Base-by-base conservation (phyloP, 1,140 invertebrate species). In the Campoletis sonorensis region DNA sequence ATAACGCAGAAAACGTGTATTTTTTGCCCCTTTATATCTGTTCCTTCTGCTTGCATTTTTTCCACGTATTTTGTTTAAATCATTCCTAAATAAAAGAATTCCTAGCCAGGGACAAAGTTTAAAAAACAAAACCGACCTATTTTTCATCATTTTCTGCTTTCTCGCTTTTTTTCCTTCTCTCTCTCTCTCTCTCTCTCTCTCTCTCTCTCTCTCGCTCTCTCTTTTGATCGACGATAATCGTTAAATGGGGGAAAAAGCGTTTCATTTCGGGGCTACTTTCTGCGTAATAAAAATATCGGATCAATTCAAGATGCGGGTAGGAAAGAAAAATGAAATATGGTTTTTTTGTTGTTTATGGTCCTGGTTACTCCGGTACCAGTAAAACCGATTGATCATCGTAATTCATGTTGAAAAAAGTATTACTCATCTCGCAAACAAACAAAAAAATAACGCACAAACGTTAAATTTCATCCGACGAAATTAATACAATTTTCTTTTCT, bases 351-450 rank as follows among this genome's bases (percentile, higher is more conserved):
- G n/a, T n/a, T n/a, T n/a, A 18, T 71, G 30, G 33, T 40, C 33
- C 68, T 71, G 68, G 68, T 37, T 71, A 71, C 68, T 71, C 33
- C 68, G 33, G 68, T 30, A 71, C 68, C 68, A 71, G 68, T 71
- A 21, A 71, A 71, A 30, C 68, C 33, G 30, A 30, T 40, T 40
- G 33, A 58, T 58, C 16, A 23, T 58, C 54, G 13, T 58, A 5
- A 21, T 58, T 58, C 21, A 58, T 58, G 2, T n/a, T 21, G 0
- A 58, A 58, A 23, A 58, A 4, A 58, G 5, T 58, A 58, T n/a
- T 7, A 21, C 21, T 58, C 13, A 23, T 58, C 2, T 23, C 11
- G 3, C 68, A 71, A 71, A 37, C 33, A 3, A 71, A 7, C 40
- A 30, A 16, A 2, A 7, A 71, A 30, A 71, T 18, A 71, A 71